A percentile compares a stretch with the other conserved stretches of the same genome.
These are phyloP conservation scores for Lipophrys pholis DNA, from an alignment of 2,113 vertebrate species.

Conservation along the genomic window DNA sequence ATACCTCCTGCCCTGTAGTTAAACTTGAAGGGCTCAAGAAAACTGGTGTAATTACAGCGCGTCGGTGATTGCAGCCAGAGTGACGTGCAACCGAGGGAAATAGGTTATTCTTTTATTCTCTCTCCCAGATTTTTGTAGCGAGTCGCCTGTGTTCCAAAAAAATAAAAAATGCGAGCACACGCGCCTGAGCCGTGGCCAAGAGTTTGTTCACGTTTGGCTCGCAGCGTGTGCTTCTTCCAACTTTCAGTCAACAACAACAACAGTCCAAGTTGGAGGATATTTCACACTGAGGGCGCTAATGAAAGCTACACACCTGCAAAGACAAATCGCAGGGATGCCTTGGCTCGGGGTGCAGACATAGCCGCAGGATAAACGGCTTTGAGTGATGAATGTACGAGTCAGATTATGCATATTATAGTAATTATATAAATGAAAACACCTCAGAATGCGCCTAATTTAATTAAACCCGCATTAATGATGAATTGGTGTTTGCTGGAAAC, in stretches of 20 bases:
- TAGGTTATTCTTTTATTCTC: neutral
- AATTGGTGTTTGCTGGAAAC: neutral
- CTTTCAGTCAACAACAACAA: constrained; percentile 17
- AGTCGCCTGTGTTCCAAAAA: neutral
- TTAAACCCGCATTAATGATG: constrained; percentile 19
- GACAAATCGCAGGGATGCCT: constrained; percentile 26
- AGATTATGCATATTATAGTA: constrained; percentile 13
- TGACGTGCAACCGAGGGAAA: constrained; percentile 19
- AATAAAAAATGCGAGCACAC: neutral
- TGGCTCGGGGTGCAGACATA: constrained; percentile 12
- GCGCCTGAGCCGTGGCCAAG: neutral
- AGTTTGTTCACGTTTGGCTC: neutral
- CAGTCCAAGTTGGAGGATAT: constrained; percentile 8
- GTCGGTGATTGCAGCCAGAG: constrained; percentile 31
- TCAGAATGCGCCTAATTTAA: neutral
- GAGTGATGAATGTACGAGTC: constrained; percentile 14
- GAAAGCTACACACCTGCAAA: constrained; percentile 46
- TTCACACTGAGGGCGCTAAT: constrained; percentile 53
- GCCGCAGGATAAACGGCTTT: constrained; percentile 13
- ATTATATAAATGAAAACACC: constrained; percentile 1
- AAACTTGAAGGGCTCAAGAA: constrained; percentile 25
- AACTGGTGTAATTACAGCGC: constrained; percentile 34
- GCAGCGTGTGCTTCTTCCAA: neutral
- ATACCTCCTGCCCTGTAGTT: constrained; percentile 13
- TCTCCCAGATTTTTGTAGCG: neutral